Evolutionary conservation across 53 echinoderm and acorn worm species (phyloP).

Genomic region (Zoroaster sp.): DNA sequence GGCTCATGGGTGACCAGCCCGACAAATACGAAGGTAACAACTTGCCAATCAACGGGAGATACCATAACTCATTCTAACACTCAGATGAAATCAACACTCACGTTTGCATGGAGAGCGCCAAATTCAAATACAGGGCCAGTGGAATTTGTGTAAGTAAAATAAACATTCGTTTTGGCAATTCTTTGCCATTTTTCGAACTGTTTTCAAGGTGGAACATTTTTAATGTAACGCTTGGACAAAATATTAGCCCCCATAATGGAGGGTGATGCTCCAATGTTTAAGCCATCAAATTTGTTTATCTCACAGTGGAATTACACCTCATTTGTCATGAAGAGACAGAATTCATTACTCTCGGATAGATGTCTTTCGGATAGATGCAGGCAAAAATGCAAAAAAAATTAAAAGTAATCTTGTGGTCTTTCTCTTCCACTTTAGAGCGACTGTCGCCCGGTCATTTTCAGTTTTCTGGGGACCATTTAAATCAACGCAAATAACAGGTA

Average conservation of each 20-base stretch:
- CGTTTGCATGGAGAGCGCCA: slow-evolving; percentile 40
- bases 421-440: neutral
- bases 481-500: slow-evolving; percentile 9
- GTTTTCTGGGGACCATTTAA: slow-evolving; percentile 16
- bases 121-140: neutral
- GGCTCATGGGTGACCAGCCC: slow-evolving; percentile 33
- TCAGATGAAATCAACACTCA: neutral
- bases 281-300: no score
- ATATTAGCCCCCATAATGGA: no score
- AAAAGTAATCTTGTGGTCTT: neutral
- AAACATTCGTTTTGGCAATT: neutral
- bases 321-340: no score
- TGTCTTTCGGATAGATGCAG: no score
- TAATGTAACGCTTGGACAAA: no score
- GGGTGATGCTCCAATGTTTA: no score
- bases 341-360: no score
- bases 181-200: no score
- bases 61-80: slow-evolving; percentile 27
- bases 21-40: neutral
- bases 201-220: no score
- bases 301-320: no score
- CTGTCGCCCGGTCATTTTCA: slow-evolving; percentile 16
- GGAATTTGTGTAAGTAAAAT: slow-evolving; percentile 55
- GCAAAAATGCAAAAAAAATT: no score
- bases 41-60: slow-evolving; percentile 5